Conservation (phyloP, 2,113 vertebrate genomes). For the Corythaixoides concolor region DNA sequence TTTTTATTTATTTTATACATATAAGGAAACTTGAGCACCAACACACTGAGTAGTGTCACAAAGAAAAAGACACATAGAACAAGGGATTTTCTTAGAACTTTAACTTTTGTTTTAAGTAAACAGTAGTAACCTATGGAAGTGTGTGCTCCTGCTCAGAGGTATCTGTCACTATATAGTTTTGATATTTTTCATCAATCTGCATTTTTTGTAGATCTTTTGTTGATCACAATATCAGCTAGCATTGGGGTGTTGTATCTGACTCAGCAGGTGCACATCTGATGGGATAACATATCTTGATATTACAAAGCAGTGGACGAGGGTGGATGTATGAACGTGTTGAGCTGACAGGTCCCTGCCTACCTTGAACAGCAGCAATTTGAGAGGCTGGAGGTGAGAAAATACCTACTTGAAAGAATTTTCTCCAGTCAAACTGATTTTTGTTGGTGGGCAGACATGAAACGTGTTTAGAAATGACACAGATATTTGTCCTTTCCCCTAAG, state of each 20-base stretch:
- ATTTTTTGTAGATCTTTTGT: neutral
- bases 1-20: neutral
- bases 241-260: neutral
- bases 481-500: neutral
- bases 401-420: neutral
- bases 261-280: neutral
- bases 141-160: neutral
- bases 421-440: neutral
- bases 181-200: neutral
- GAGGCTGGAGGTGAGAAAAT: neutral
- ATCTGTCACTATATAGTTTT: neutral
- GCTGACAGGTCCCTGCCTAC: neutral
- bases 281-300: neutral
- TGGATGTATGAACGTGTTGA: neutral
- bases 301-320: neutral
- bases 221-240: neutral
- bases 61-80: neutral
- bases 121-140: neutral
- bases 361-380: neutral
- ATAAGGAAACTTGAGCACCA: neutral
- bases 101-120: neutral
- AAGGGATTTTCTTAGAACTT: neutral
- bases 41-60: neutral
- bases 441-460: neutral
- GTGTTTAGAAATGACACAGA: neutral